Base-by-base conservation (phyloP, 2,888 invertebrate species). In the Biston betularia region DNA sequence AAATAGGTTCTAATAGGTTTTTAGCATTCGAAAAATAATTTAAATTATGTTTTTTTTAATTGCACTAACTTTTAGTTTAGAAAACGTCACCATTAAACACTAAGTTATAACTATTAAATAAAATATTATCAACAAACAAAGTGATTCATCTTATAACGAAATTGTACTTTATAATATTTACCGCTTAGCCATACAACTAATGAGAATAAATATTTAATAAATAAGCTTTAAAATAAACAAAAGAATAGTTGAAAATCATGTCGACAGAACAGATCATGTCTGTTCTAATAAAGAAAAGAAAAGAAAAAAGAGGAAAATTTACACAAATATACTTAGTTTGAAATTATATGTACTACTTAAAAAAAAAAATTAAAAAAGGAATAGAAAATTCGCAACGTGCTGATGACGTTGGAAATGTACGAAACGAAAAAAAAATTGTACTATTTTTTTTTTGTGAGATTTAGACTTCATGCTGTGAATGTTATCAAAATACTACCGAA, bases 191-290 rank as follows among this genome's bases (percentile, higher is more conserved):
- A 50, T 67, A 63, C 70, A 70, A 63, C 59, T 54, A 58, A 35
- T 69, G 65, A 46, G 70, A 73, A 74, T 73, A 73, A 74, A 71
- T 74, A 68, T 15, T 54, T 0, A 71, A 72, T 73, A 75, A 74
- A 75, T 75, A 74, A 54, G 14, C 65, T 65, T 66, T 45, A 48
- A 65, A 65, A 68, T 24, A 24, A 24, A 24, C 24, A 24, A 54
- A 14, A 63, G 52, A 52, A 56, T 35, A 59, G 15, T 11, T 50
- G 57, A 66, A 55, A 63, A 64, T 69, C 66, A 71, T 62, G 65
- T 72, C 69, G 69, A 63, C 61, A 46, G 42, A n/a, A 65, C n/a
- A n/a, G n/a, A n/a, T n/a, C 3, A 24, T 24, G 24, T n/a, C n/a
- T n/a, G n/a, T n/a, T n/a, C n/a, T n/a, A n/a, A n/a, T n/a, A n/a